phyloP scores from a whole-genome alignment of 2,888 invertebrate genomes.

The Lasioglossum malachurum region DNA sequence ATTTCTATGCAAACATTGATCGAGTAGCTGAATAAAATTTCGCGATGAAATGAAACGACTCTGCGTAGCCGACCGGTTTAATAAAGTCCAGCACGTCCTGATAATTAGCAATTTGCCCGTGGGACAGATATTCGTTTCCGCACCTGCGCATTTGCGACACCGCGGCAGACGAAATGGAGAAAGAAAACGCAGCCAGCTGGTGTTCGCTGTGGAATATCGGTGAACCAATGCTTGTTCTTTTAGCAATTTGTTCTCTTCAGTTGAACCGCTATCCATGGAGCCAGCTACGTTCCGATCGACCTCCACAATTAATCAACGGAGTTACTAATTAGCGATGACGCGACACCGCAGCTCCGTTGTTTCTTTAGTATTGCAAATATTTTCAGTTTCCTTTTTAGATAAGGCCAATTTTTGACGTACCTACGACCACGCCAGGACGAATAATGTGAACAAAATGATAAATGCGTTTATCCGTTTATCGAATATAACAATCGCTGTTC shows the following conservation, averaged over 20 bases:
- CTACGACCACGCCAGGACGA: too few relatives aligned
- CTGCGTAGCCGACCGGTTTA: conserved; percentile 29
- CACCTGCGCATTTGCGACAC: not conserved
- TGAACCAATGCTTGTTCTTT: not conserved
- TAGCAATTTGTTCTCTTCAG: not conserved
- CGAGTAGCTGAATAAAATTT: conserved; percentile 33
- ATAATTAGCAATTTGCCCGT: conserved; percentile 54
- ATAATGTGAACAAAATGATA: too few relatives aligned
- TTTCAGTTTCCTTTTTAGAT: too few relatives aligned
- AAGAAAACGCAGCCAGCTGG: not conserved
- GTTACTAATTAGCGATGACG: not conserved
- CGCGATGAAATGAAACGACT: conserved; percentile 15
- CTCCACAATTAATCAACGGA: not conserved
- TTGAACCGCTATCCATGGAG: not conserved
- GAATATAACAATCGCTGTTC: too few relatives aligned
- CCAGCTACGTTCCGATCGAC: not conserved
- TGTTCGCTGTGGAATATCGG: not conserved
- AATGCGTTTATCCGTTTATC: too few relatives aligned
- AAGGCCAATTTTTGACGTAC: too few relatives aligned
- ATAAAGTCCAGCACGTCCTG: conserved; percentile 46
- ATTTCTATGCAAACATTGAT: not conserved
- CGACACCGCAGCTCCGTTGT: not conserved
- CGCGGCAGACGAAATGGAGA: not conserved
- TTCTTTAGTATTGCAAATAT: not conserved
- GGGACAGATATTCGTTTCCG: conserved; percentile 12